Evolutionary conservation across 2,113 vertebrate genomes (phyloP), one percentile per base, ranked within the genome.

Genomic region (Cacatua alba): DNA sequence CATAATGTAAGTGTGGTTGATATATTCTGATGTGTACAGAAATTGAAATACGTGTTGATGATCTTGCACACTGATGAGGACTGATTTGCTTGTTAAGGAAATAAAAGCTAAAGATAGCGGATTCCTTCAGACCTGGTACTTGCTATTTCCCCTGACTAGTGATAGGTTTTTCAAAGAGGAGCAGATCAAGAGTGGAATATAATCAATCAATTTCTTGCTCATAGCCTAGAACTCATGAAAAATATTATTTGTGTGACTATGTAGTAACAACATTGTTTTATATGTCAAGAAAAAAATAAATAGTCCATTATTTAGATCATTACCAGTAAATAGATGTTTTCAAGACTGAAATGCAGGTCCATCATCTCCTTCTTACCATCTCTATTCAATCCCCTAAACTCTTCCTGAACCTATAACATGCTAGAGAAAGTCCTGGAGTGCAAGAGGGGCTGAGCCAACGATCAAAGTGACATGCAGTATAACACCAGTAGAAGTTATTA

Each of bases 401-500:
- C 75, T 9, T 46, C 49, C 63, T 88, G 79, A 93, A 80, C 41
- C 52, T 49, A 2, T 7, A 29, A 7, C 43, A 55, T 17, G 31
- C 63, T 68, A 64, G 48, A 69, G 43, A 72, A 81, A 81, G 68
- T 11, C n/a, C 52, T n/a, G 89, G 65, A 29, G 48, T 52, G 35
- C 0, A 0, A 20, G 65, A 55, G 57, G 19, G 74, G 80, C 62
- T 13, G 43, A 92, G 67, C 43, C 52, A 29, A 39, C 3, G 4
- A 68, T 82, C 10, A 1, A 72, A 57, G 35, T 57, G 93, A 86
- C 57, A 68, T 25, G 23, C 37, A 11, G 19, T 14, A 63, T n/a
- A 74, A 29, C 91, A 95, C 55, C 85, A 67, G 78, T 85, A 94
- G 90, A 67, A 96, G 82, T 79, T 88, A 43, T 72, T 62, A 49